Base-by-base conservation (phyloP, 2,888 invertebrate species). In the Galeopsomyia nigrocyanea region DNA sequence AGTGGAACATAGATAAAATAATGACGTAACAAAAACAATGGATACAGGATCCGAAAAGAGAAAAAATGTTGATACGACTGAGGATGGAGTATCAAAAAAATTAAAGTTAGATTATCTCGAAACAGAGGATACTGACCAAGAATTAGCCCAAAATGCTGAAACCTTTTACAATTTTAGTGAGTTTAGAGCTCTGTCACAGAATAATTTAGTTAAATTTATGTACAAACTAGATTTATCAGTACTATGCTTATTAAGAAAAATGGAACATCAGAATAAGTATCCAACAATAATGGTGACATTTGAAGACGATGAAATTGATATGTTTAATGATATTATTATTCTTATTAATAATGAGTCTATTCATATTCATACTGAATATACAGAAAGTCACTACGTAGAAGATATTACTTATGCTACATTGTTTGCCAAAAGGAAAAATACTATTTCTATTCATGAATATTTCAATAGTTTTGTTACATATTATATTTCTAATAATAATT, bases 161-260 rank as follows among this genome's bases (percentile, higher is more conserved):
- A n/a, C n/a, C n/a, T n/a, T n/a, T n/a, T n/a, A n/a, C n/a, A n/a
- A n/a, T n/a, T n/a, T n/a, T n/a, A n/a, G n/a, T n/a, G n/a, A n/a
- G 64, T 64, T 57, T 75, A 77, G 74, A 69, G 39, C 10, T 17
- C 31, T 77, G 67, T 75, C 78, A 74, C 77, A 77, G 76, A 72
- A 76, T 76, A 68, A 73, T 56, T 77, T 80, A 74, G 78, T 79
- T 71, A 73, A 71, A 63, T 46, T 79, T 75, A 78, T 78, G 78
- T 78, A 80, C 76, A 77, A 55, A 77, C 74, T 80, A 74, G 79
- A 80, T 75, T 75, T 80, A 74, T 78, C 78, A 13, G 75, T 80
- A 74, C 74, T 80, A 69, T 80, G 78, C 66, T 74, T 50, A 46
- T 64, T 76, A 67, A 80, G 78, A 77, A 75, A 78, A 72, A 75